Base-by-base conservation (phyloP, 2,113 vertebrate genomes). In the Mirounga angustirostris region DNA sequence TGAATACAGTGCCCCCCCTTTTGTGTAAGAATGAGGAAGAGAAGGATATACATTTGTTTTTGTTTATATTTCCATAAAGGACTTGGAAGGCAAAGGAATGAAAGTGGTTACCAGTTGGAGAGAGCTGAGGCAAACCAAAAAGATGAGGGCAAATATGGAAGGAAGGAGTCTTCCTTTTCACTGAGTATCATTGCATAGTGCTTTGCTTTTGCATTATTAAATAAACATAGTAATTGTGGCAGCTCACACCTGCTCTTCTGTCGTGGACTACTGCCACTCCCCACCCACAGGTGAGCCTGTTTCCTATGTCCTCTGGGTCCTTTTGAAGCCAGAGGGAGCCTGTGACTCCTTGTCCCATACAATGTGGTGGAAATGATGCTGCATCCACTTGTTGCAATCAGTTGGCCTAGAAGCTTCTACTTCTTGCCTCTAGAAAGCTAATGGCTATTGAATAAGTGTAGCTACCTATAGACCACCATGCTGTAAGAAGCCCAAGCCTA, bases 171-270 rank as follows among this genome's bases (percentile, higher is more conserved):
- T 81, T 69, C 7, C n/a, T 30, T 54, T 4, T 6, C 11, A 69
- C 4, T 43, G 63, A 81, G 4, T 61, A 36, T 36, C 40, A 30
- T 12, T 67, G 28, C 4, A 26, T 9, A 10, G 3, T 3, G 12
- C 21, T 87, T 71, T 83, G 46, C 74, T 40, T 78, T 93, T 74
- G 40, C n/a, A 74, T 28, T 74, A 67, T 5, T 87, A 65, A 71
- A 81, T 19, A 65, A 50, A 56, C 15, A 14, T 14, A n/a, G 14
- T 43, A 14, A n/a, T 1, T 15, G 6, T 58, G n/a, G 46, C 74
- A 86, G n/a, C 33, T 86, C n/a, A 81, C 30, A 40, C 10, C 3
- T 24, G 33, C 7, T 30, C 14, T 76, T 67, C 26, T 82, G 6
- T 33, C 40, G 9, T 40, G 14, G 40, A 5, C 28, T 19, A n/a